phyloP scores from a whole-genome alignment of 2,888 invertebrate species.

The Erebia aethiops region DNA sequence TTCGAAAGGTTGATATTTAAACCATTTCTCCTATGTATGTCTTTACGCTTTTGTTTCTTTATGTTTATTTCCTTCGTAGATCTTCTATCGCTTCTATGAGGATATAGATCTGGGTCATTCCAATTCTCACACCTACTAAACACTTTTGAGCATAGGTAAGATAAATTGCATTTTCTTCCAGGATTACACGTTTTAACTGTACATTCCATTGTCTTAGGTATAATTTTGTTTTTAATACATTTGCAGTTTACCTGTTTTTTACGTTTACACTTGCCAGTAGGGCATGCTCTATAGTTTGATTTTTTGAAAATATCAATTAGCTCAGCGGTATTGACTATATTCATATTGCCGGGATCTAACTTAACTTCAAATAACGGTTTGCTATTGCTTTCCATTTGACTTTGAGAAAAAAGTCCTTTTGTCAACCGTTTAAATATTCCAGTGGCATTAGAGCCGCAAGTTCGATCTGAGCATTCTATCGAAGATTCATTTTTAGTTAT shows the following conservation, averaged over 20 bases:
- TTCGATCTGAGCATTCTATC: slow-evolving; percentile 47
- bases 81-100: neutral
- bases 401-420: neutral
- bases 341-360: slow-evolving; percentile 51
- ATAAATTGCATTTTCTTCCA: slow-evolving; percentile 28
- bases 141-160: slow-evolving; percentile 36
- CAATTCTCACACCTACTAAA: slow-evolving; percentile 38
- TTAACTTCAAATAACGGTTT: slow-evolving; percentile 46
- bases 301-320: slow-evolving; percentile 44
- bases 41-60: neutral
- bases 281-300: slow-evolving; percentile 37
- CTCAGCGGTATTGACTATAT: slow-evolving; percentile 53
- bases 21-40: slow-evolving; percentile 17
- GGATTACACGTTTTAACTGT: slow-evolving; percentile 35
- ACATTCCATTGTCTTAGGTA: slow-evolving; percentile 36
- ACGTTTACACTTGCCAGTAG: slow-evolving; percentile 40
- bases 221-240: slow-evolving; percentile 41
- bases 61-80: slow-evolving; percentile 3
- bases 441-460: slow-evolving; percentile 40
- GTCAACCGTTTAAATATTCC: slow-evolving; percentile 12
- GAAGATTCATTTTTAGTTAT: slow-evolving; percentile 34
- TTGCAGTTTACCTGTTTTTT: slow-evolving; percentile 37
- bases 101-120: slow-evolving; percentile 2
- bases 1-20: slow-evolving; percentile 5
- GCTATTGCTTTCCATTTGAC: slow-evolving; percentile 9